Conservation (phyloP, 1,140 invertebrate genomes). For the Potamilus streckersoni region DNA sequence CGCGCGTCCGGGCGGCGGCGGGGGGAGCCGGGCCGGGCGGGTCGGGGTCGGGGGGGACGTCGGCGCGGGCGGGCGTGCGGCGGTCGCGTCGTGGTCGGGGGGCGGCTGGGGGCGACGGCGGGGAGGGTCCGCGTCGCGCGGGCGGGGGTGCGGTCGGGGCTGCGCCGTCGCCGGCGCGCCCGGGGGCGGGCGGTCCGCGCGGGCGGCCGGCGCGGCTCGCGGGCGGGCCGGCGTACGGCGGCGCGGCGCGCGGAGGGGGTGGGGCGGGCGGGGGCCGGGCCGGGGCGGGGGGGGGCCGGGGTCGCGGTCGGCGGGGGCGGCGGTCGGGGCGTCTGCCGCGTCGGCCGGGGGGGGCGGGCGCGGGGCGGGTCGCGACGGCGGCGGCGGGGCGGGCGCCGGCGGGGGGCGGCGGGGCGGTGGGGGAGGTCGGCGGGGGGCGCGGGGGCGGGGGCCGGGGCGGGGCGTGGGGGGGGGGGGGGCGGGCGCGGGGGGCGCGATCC, state of each 20-base stretch:
- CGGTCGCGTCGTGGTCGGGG: neutral
- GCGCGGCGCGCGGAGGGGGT: neutral
- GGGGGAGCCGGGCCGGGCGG: neutral
- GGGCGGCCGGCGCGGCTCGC: neutral
- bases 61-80: neutral
- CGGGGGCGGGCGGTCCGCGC: neutral
- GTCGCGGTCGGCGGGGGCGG: neutral
- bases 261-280: neutral
- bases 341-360: neutral
- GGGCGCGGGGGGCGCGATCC: no score
- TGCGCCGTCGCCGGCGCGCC: neutral
- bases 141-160: neutral
- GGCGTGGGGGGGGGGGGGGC: neutral
- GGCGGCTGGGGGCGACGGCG: neutral
- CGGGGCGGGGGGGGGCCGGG: neutral
- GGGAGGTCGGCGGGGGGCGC: no score
- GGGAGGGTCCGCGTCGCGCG: neutral
- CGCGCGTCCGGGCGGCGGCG: neutral
- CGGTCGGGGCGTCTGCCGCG: neutral
- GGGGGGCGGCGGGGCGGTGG: no score
- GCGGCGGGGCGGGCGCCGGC: no score
- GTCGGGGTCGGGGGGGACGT: neutral
- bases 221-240: neutral
- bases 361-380: no score
- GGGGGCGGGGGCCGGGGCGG: no score